Percentiles rank a stretch among this genome's conserved stretches.
Conservation (phyloP, 1,140 invertebrate species). For the Sarcophaga bullata region DNA sequence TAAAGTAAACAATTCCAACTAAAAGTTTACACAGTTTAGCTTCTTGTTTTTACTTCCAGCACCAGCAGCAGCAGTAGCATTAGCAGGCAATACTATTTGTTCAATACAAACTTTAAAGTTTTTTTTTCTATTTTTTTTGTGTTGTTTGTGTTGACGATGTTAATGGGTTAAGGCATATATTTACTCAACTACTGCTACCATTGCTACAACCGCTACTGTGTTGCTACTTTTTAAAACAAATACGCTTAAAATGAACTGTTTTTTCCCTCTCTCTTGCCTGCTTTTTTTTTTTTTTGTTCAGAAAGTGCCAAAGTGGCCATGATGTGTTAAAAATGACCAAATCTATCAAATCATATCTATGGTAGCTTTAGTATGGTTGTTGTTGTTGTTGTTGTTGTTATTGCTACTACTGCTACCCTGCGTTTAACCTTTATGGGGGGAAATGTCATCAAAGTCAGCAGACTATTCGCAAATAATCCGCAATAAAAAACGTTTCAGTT, state of each 20-base stretch:
- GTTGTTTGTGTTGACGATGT: background rate
- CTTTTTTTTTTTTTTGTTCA: background rate
- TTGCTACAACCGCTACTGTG: background rate
- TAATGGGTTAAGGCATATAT: slow-evolving; percentile 2
- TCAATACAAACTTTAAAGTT: background rate
- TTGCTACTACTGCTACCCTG: background rate
- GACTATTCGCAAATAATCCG: background rate
- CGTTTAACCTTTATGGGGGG: slow-evolving; percentile 5
- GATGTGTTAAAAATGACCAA: background rate
- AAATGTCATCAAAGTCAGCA: slow-evolving; percentile 21
- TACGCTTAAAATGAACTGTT: background rate
- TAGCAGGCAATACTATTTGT: background rate
- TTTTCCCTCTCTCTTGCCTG: background rate
- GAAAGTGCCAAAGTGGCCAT: slow-evolving; percentile 9
- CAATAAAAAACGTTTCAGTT: background rate
- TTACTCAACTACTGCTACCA: background rate
- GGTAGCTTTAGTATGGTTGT: no score
- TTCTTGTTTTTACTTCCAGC: background rate
- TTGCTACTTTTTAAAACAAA: slow-evolving; percentile 10
- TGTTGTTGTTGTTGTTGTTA: no score
- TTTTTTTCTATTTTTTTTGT: background rate
- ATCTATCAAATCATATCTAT: background rate
- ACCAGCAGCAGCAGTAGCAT: no score
- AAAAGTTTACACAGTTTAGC: slow-evolving; percentile 14
- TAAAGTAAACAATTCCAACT: slow-evolving; percentile 12